A percentile compares a stretch with the other conserved stretches of the same genome.
Evolutionary conservation across 92 coral and sea anemone species (phyloP).

Genomic region (Phymanthus crucifer): DNA sequence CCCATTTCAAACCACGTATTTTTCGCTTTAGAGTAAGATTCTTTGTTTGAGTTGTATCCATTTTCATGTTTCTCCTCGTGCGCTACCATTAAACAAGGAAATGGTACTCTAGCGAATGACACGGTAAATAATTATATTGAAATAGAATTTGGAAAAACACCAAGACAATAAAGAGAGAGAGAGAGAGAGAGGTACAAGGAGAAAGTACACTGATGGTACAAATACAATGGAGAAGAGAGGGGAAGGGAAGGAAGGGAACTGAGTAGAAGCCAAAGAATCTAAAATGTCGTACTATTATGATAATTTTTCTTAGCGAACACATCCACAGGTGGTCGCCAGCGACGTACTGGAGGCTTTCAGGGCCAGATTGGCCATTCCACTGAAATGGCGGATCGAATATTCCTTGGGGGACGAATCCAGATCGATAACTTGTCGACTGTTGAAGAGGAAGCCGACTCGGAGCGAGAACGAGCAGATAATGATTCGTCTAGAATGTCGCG

Average conservation of each 20-base stretch:
- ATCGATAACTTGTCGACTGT: conserved; percentile 88
- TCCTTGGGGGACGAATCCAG: conserved; percentile 85
- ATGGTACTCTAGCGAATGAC: too few relatives aligned
- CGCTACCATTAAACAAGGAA: too few relatives aligned
- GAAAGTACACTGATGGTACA: not conserved
- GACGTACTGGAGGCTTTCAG: conserved; percentile 75
- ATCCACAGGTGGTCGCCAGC: conserved; percentile 55
- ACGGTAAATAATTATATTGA: too few relatives aligned
- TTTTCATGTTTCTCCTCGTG: too few relatives aligned
- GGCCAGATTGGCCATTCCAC: conserved; percentile 49
- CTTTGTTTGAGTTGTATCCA: too few relatives aligned
- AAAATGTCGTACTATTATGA: not conserved
- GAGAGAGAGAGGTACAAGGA: too few relatives aligned
- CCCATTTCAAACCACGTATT: too few relatives aligned
- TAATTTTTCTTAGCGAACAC: conserved; percentile 32
- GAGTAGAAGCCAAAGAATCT: not conserved
- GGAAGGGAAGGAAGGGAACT: not conserved
- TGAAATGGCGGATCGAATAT: conserved; percentile 88
- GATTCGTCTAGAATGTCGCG: conserved; percentile 54
- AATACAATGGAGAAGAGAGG: not conserved
- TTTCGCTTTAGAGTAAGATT: too few relatives aligned
- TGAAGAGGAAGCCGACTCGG: conserved; percentile 82
- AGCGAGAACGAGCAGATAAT: conserved; percentile 54
- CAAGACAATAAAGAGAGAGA: too few relatives aligned
- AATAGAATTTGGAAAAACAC: not conserved